phyloP scores from a whole-genome alignment of 2,113 vertebrate genomes.

The Gnathonemus echidnorhynchus region DNA sequence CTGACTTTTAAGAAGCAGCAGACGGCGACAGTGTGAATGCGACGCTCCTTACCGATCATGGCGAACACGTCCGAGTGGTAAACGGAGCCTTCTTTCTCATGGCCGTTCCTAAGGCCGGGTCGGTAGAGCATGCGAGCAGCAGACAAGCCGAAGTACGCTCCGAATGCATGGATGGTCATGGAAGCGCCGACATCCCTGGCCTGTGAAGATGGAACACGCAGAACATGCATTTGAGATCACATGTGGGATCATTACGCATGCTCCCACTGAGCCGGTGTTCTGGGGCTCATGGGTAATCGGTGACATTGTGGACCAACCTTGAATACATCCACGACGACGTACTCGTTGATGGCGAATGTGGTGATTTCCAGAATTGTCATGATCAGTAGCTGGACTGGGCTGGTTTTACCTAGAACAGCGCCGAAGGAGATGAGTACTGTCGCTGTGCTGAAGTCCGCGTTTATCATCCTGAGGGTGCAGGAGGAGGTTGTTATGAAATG shows the following conservation, averaged over 20 bases:
- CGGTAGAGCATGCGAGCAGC: slow-evolving; percentile 74
- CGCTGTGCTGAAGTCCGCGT: slow-evolving; percentile 92
- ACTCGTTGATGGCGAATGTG: slow-evolving; percentile 77
- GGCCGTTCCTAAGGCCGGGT: slow-evolving; percentile 60
- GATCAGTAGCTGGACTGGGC: slow-evolving; percentile 84
- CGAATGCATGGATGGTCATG: slow-evolving; percentile 90
- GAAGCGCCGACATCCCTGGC: slow-evolving; percentile 84
- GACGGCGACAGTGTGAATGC: not conserved
- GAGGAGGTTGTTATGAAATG: not conserved
- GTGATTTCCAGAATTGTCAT: slow-evolving; percentile 84
- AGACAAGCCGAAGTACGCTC: slow-evolving; percentile 90
- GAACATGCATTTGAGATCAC: not conserved
- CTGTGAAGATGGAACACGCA: slow-evolving; percentile 45
- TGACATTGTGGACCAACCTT: slow-evolving; percentile 46
- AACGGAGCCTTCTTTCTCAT: slow-evolving; percentile 77
- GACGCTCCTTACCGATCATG: slow-evolving; percentile 82
- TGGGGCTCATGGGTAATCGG: not conserved
- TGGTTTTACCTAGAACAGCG: slow-evolving; percentile 88
- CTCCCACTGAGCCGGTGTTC: not conserved
- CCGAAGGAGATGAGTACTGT: slow-evolving; percentile 92
- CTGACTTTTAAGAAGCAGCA: not conserved
- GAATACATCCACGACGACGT: slow-evolving; percentile 59
- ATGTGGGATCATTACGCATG: not conserved
- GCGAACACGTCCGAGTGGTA: slow-evolving; percentile 90
- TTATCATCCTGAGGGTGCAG: slow-evolving; percentile 71